Percentiles rank a stretch among this genome's conserved stretches.
These are phyloP conservation scores for Hemichromis elongatus DNA, from an alignment of 2,113 vertebrate genomes.

Conservation along the genomic window DNA sequence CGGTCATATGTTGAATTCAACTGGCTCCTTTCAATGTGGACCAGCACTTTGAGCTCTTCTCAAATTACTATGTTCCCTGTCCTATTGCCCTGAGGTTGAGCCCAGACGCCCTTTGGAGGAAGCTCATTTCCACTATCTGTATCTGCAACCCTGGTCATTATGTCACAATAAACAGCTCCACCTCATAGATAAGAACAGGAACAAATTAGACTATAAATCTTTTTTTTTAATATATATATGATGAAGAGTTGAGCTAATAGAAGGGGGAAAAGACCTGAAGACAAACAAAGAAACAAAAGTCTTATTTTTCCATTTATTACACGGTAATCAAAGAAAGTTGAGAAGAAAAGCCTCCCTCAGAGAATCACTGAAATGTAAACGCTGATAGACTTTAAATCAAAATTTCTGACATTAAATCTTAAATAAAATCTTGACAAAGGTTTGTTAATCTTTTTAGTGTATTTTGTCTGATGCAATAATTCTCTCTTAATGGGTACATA, in stretches of 20 bases:
- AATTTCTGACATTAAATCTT: background rate
- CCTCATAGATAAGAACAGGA: background rate
- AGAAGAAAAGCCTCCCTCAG: background rate
- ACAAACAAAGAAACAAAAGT: background rate
- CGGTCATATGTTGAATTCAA: background rate
- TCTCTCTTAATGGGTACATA: background rate
- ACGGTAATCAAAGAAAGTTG: background rate
- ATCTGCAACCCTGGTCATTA: background rate
- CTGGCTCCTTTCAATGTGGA: background rate
- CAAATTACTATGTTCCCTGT: background rate
- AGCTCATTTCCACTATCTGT: background rate
- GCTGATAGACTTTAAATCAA: background rate
- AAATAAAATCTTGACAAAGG: background rate
- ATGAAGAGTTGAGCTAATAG: background rate
- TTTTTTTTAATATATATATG: background rate
- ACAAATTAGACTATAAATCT: background rate
- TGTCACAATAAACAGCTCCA: background rate
- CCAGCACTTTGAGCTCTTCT: background rate
- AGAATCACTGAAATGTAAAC: background rate
- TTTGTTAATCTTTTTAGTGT: background rate
- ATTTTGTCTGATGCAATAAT: background rate
- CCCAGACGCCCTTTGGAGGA: background rate
- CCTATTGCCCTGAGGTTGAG: background rate
- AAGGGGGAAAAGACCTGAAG: fast-evolving
- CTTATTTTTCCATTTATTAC: fast-evolving